These are phyloP conservation scores for Corythaixoides concolor DNA, from an alignment of 2,113 vertebrate genomes.

Conservation along the genomic window DNA sequence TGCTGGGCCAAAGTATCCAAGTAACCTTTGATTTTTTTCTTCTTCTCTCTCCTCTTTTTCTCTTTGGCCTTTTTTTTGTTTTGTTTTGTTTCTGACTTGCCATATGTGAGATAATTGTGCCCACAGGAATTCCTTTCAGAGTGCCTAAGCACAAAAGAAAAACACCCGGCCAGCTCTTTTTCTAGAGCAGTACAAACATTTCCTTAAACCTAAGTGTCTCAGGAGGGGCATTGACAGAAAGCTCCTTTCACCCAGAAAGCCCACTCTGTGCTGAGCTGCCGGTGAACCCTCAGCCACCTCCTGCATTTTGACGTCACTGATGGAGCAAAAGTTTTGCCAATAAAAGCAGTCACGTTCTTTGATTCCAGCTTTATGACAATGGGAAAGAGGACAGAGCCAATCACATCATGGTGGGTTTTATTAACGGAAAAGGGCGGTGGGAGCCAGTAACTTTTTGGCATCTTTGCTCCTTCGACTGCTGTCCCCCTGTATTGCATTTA, in stretches of 20 bases:
- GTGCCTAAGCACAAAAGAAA: slow-evolving; percentile 81
- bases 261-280: background rate
- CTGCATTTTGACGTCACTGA: slow-evolving; percentile 64
- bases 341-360: slow-evolving; percentile 74
- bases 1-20: slow-evolving; percentile 67
- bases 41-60: background rate
- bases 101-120: slow-evolving; percentile 80
- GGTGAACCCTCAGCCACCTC: slow-evolving; percentile 34
- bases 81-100: slow-evolving; percentile 72
- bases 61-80: background rate
- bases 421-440: slow-evolving; percentile 53
- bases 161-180: slow-evolving; percentile 75
- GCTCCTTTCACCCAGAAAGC: slow-evolving; percentile 76
- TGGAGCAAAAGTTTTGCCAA: slow-evolving; percentile 71
- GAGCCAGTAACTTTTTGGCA: slow-evolving; percentile 9
- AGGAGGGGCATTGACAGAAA: slow-evolving; percentile 74
- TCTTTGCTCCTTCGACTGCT: background rate
- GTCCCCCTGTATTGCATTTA: background rate
- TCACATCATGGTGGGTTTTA: slow-evolving; percentile 55
- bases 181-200: slow-evolving; percentile 79
- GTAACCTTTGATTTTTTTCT: slow-evolving; percentile 62
- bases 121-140: slow-evolving; percentile 79
- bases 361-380: slow-evolving; percentile 71
- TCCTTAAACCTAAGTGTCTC: slow-evolving; percentile 81
- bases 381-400: slow-evolving; percentile 54